phyloP scores from a whole-genome alignment of 2,113 vertebrate genomes.

The Dryoscopus gambensis region DNA sequence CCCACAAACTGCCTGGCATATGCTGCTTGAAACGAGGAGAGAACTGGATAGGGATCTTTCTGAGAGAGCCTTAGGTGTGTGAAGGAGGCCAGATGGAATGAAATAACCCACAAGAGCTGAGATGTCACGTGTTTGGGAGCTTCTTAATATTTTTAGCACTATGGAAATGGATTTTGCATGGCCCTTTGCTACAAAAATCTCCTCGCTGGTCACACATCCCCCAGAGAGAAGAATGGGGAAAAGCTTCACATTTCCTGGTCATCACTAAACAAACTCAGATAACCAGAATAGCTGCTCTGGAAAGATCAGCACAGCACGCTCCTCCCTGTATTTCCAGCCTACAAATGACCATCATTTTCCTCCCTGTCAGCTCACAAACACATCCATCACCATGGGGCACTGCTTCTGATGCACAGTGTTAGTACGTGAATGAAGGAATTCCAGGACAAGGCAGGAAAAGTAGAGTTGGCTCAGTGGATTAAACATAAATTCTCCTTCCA shows the following conservation, averaged over 20 bases:
- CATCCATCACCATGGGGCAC: neutral
- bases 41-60: neutral
- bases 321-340: neutral
- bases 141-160: neutral
- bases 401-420: neutral
- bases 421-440: accelerated
- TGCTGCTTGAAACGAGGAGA: neutral
- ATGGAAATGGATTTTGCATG: neutral
- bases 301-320: neutral
- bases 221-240: neutral
- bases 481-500: neutral
- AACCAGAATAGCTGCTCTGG: neutral
- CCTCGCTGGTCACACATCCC: neutral
- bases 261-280: neutral
- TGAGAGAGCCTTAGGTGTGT: neutral
- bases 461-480: neutral
- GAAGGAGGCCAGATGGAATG: neutral
- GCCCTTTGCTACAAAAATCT: neutral
- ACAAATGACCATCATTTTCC: neutral
- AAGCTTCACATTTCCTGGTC: neutral
- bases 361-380: neutral
- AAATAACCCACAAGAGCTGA: neutral
- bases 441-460: neutral
- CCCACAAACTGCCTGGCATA: neutral
- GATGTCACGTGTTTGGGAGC: neutral